These are phyloP conservation scores for Vombatus ursinus DNA, from an alignment of 2,113 vertebrate genomes.

Conservation along the genomic window DNA sequence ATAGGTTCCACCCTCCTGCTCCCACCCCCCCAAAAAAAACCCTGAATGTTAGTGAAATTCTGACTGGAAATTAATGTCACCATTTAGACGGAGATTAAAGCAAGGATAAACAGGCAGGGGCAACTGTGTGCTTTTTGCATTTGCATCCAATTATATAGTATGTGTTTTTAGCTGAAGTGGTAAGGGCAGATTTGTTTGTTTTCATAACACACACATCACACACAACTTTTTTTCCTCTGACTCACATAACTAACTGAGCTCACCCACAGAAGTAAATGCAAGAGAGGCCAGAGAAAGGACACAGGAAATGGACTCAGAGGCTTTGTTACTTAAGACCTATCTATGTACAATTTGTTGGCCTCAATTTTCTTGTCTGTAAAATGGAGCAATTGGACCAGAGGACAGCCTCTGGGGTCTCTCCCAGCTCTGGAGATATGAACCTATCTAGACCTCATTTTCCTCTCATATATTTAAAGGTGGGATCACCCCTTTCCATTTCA, in stretches of 20 bases:
- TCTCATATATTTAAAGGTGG: background rate
- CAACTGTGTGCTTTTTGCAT: slow-evolving; percentile 67
- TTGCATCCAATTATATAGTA: slow-evolving; percentile 71
- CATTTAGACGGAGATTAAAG: slow-evolving; percentile 70
- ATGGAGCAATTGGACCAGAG: background rate
- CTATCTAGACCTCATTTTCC: background rate
- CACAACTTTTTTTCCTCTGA: slow-evolving; percentile 44
- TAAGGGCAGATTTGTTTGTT: slow-evolving; percentile 67
- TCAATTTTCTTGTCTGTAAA: background rate
- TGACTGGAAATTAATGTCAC: slow-evolving; percentile 71
- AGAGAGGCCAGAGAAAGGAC: background rate
- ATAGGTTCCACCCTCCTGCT: background rate
- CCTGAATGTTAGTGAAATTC: slow-evolving; percentile 52
- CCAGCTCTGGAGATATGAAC: background rate
- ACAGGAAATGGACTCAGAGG: background rate
- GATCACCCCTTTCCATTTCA: background rate
- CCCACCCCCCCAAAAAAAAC: background rate
- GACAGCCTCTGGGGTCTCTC: background rate
- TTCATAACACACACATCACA: background rate
- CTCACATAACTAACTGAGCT: background rate
- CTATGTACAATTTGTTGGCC: background rate
- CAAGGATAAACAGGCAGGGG: slow-evolving; percentile 63
- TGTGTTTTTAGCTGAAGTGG: slow-evolving; percentile 61
- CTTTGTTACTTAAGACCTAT: background rate
- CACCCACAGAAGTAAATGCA: background rate